Evolutionary conservation across 2,888 invertebrate genomes (phyloP).

Genomic region (Pheosia gnoma): DNA sequence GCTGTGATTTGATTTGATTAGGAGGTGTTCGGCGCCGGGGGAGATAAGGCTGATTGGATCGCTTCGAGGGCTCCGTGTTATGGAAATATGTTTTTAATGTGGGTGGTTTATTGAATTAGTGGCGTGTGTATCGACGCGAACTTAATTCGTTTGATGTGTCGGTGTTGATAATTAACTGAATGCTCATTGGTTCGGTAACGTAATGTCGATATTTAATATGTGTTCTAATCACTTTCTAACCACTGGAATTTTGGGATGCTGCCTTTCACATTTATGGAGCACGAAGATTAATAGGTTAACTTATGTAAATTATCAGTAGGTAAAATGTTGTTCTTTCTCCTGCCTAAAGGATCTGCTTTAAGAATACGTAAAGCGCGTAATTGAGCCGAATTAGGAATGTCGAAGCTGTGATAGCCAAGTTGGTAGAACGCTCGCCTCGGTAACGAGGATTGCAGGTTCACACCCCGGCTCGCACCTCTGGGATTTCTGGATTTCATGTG

Average conservation of each 20-base stretch:
- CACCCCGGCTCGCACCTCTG: too few relatives aligned
- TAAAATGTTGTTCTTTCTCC: too few relatives aligned
- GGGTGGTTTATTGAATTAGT: slow-evolving; percentile 81
- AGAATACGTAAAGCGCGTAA: too few relatives aligned
- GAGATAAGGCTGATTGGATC: slow-evolving; percentile 82
- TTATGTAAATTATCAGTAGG: too few relatives aligned
- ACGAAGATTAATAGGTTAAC: too few relatives aligned
- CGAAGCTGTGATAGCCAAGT: too few relatives aligned
- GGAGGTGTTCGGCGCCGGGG: slow-evolving; percentile 80
- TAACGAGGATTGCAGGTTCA: too few relatives aligned
- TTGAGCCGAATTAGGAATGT: too few relatives aligned
- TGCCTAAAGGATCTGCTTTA: too few relatives aligned
- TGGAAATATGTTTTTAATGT: slow-evolving; percentile 84
- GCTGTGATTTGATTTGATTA: slow-evolving; percentile 84
- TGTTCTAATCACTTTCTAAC: slow-evolving; percentile 33
- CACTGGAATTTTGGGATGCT: slow-evolving; percentile 16
- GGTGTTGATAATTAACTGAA: slow-evolving; percentile 59
- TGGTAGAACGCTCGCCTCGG: too few relatives aligned
- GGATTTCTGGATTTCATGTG: too few relatives aligned
- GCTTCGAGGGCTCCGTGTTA: slow-evolving; percentile 65
- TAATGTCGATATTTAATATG: slow-evolving; percentile 37
- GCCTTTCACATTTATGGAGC: not conserved
- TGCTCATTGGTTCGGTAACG: slow-evolving; percentile 56
- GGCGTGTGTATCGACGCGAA: slow-evolving; percentile 67
- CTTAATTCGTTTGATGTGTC: slow-evolving; percentile 69